Evolutionary conservation across 2,797 vertebrate genomes (phyloP).

Genomic region (Danio jaintianensis): DNA sequence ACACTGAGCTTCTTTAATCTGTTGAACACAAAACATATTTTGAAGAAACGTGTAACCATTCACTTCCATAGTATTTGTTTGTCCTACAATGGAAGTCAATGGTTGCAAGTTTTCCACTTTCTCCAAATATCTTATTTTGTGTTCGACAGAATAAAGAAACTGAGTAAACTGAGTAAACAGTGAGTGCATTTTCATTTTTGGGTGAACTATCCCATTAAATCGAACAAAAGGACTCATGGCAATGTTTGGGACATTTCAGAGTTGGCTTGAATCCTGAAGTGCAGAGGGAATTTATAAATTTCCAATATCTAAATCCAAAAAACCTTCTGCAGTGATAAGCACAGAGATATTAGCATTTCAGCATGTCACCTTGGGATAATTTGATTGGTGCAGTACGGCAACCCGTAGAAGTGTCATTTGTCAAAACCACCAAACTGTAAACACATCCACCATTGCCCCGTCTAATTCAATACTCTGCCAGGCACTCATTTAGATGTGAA

Average conservation of each 20-base stretch:
- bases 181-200: too few species aligned
- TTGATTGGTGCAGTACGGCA: conserved; percentile 37
- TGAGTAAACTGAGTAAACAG: too few species aligned
- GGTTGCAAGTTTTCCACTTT: too few species aligned
- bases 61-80: too few species aligned
- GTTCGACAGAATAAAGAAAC: too few species aligned
- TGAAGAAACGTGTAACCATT: too few species aligned
- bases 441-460: conserved; percentile 18
- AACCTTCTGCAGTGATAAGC: conserved; percentile 30
- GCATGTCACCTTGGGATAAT: conserved; percentile 52
- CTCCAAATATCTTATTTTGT: too few species aligned
- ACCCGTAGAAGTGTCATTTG: conserved; percentile 39
- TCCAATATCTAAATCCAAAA: conserved; percentile 20
- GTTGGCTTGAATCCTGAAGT: conserved; percentile 3
- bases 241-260: conserved; percentile 2
- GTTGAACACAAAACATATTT: too few species aligned
- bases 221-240: background rate
- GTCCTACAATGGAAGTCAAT: too few species aligned
- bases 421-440: conserved; percentile 43
- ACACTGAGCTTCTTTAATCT: too few species aligned
- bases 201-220: too few species aligned
- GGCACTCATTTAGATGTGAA: conserved; percentile 1
- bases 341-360: conserved; percentile 24
- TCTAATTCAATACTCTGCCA: conserved; percentile 28
- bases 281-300: background rate